These are phyloP conservation scores for Nibea albiflora DNA, from an alignment of 2,113 vertebrate genomes.

Conservation along the genomic window DNA sequence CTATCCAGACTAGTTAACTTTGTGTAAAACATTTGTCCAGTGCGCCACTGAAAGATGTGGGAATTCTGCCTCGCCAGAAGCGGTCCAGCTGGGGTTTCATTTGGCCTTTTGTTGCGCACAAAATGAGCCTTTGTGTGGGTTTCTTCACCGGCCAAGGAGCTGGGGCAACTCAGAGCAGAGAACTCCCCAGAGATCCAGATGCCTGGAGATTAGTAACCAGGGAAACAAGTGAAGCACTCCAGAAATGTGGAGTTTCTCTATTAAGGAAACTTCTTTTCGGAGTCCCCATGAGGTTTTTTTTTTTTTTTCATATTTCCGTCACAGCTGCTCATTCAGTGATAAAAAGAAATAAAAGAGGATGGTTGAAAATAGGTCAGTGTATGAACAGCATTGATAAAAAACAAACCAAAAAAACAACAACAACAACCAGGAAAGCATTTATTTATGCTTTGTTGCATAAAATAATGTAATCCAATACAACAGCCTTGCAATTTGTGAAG, in stretches of 20 bases:
- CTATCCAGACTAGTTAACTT: constrained; percentile 3
- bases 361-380: neutral
- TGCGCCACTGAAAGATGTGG: constrained; percentile 76
- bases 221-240: constrained; percentile 81
- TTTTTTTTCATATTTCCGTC: constrained; percentile 40
- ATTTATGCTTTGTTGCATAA: neutral
- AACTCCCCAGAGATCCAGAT: constrained; percentile 84
- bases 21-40: constrained; percentile 44
- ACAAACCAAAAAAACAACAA: too few species aligned
- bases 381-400: neutral
- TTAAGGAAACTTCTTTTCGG: constrained; percentile 57
- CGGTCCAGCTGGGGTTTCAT: constrained; percentile 84
- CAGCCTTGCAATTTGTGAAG: neutral
- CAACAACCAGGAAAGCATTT: neutral
- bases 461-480: neutral
- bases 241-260: constrained; percentile 68
- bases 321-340: constrained; percentile 5
- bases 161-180: constrained; percentile 79
- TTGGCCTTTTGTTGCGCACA: constrained; percentile 85
- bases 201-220: constrained; percentile 86
- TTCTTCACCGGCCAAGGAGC: constrained; percentile 78
- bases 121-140: constrained; percentile 86
- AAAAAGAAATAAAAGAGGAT: neutral
- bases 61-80: constrained; percentile 72
- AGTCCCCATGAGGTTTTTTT: constrained; percentile 27